These are phyloP conservation scores for Anhinga anhinga DNA, from an alignment of 2,113 vertebrate genomes.

Conservation along the genomic window DNA sequence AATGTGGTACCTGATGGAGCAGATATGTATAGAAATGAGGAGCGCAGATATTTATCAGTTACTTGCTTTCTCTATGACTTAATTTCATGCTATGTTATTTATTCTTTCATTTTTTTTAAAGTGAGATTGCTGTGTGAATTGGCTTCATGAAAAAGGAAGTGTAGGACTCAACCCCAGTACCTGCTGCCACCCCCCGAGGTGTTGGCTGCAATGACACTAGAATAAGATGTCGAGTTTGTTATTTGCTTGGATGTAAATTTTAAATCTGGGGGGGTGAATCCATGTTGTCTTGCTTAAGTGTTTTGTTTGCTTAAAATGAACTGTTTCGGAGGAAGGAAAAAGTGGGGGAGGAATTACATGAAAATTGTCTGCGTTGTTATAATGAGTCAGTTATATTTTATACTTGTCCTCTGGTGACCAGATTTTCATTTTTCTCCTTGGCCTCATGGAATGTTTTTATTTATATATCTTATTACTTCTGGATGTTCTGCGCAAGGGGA, in stretches of 20 bases:
- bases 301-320: neutral
- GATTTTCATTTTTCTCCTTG: conserved; percentile 48
- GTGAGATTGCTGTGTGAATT: neutral
- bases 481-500: conserved; percentile 56
- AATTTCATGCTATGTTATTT: neutral
- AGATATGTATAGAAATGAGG: neutral
- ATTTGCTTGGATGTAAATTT: neutral
- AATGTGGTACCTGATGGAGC: neutral
- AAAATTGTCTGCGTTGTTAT: conserved; percentile 6
- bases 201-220: neutral
- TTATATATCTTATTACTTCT: conserved; percentile 67
- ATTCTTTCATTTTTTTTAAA: neutral
- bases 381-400: conserved; percentile 28
- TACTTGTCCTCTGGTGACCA: conserved; percentile 41
- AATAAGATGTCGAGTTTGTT: neutral
- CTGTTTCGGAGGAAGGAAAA: neutral
- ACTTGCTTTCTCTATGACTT: neutral
- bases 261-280: neutral
- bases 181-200: neutral
- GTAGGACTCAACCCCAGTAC: neutral
- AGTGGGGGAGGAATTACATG: neutral
- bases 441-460: conserved; percentile 64
- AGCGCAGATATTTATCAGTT: neutral
- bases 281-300: neutral
- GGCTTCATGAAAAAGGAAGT: neutral